Evolutionary conservation across 1,140 invertebrate genomes (phyloP).

Genomic region (Scylla paramamosain): DNA sequence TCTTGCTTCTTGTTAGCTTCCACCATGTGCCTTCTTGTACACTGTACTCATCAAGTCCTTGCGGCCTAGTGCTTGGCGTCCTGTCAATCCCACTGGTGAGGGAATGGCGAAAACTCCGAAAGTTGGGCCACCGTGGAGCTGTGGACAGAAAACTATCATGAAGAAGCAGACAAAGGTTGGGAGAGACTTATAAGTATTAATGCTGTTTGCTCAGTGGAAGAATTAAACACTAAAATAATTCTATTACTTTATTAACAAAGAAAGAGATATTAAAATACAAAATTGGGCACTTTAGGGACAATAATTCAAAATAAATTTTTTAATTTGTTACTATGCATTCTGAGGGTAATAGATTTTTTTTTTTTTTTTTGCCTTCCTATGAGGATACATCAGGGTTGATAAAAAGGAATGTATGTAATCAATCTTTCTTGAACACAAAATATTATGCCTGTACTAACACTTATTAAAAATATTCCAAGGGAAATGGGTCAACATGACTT

Average conservation of each 20-base stretch:
- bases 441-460: too few relatives aligned
- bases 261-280: conserved; percentile 5
- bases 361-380: neutral
- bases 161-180: neutral
- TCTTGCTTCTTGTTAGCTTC: conserved; percentile 4
- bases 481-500: too few relatives aligned
- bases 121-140: conserved; percentile 98
- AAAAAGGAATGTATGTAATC: neutral
- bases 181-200: neutral
- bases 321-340: neutral
- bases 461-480: too few relatives aligned
- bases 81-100: conserved; percentile 93
- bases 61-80: conserved; percentile 71
- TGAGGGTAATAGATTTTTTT: neutral
- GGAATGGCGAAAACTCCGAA: conserved; percentile 97
- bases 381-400: neutral
- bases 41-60: neutral
- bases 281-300: neutral
- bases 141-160: conserved; percentile 81
- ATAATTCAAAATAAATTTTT: neutral
- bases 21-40: neutral
- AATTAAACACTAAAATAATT: conserved; percentile 15
- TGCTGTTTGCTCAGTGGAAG: neutral
- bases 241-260: conserved; percentile 6
- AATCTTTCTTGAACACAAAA: too few relatives aligned